Evolutionary conservation across 2,113 vertebrate species (phyloP), one percentile per base, ranked within the genome.

Genomic region (Lepus timidus): DNA sequence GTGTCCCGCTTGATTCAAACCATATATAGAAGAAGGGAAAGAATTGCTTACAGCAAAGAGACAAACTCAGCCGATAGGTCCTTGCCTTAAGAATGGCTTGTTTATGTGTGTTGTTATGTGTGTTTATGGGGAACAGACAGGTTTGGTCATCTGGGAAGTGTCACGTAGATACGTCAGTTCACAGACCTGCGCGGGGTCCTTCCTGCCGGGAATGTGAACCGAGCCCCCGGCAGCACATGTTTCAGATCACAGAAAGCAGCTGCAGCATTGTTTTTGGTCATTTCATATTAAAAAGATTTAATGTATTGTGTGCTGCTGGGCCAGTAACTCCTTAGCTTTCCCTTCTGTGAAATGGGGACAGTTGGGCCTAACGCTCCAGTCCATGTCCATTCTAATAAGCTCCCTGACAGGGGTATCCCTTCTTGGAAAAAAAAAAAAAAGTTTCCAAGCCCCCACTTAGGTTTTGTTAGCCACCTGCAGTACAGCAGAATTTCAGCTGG

Each of bases 111-210:
- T 94, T 74, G 58, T 80, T 94, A 67, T 85, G 92, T 62, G 70
- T 95, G 90, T 95, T 92, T 96, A 83, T 90, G 87, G 90, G 55
- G 61, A 89, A 94, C 76, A 96, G 96, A 91, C 67, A 92, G 95
- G 90, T n/a, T n/a, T 36, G 94, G 81, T 81, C 36, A 4, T 88
- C 93, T 97, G 95, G 95, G 90, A 88, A 95, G 58, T 81, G 80
- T 55, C 12, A 29, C 68, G 75, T 71, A 5, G 61, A 44, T 90
- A 55, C 71, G 92, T 93, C 90, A 84, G 92, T 67, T 39, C 22
- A 49, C 52, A 36, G 84, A 88, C 90, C 93, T 94, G 55, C 78
- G 23, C 7, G 81, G 67, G 58, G 11, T 75, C 44, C 75, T 76
- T 6, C 20, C 4, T 36, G 67, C 84, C 52, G 85, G n/a, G 65